phyloP scores from a whole-genome alignment of 92 coral and sea anemone genomes.

The Actinostola sp. region DNA sequence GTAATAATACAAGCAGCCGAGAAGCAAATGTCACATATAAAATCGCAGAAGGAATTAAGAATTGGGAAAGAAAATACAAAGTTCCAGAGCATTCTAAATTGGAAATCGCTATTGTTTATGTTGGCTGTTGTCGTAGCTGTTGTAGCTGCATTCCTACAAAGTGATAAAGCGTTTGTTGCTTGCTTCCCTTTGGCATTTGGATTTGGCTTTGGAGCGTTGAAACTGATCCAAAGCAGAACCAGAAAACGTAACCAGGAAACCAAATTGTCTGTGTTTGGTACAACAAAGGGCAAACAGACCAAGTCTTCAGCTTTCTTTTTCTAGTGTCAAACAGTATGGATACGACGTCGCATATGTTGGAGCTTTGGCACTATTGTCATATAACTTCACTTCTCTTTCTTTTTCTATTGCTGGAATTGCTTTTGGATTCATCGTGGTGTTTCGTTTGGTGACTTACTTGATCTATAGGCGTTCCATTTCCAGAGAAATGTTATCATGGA shows the following conservation, averaged over 20 bases:
- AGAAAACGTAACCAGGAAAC: not conserved
- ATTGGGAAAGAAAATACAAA: not conserved
- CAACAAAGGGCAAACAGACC: not conserved
- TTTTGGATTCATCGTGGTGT: constrained; percentile 21
- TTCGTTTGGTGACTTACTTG: constrained; percentile 25
- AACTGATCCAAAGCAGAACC: not conserved
- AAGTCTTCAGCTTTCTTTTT: constrained; percentile 15
- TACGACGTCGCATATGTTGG: constrained; percentile 1
- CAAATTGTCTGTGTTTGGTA: not conserved
- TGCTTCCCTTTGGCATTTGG: constrained; percentile 11
- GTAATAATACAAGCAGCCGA: constrained; percentile 40
- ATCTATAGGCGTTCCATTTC: constrained; percentile 33
- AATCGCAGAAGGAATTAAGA: constrained; percentile 17
- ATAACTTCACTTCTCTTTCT: not conserved
- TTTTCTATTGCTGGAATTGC: not conserved
- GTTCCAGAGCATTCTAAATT: not conserved
- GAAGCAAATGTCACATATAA: constrained; percentile 27
- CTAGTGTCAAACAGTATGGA: constrained; percentile 15
- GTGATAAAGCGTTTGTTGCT: not conserved
- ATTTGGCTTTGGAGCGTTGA: constrained; percentile 1
- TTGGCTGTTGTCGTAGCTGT: constrained; percentile 1
- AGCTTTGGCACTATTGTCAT: constrained; percentile 3
- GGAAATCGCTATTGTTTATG: constrained; percentile 6
- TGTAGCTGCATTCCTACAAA: not conserved
- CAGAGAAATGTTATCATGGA: constrained; percentile 26